These are phyloP conservation scores for Eubucco bourcierii DNA, from an alignment of 2,113 vertebrate genomes.

Conservation along the genomic window DNA sequence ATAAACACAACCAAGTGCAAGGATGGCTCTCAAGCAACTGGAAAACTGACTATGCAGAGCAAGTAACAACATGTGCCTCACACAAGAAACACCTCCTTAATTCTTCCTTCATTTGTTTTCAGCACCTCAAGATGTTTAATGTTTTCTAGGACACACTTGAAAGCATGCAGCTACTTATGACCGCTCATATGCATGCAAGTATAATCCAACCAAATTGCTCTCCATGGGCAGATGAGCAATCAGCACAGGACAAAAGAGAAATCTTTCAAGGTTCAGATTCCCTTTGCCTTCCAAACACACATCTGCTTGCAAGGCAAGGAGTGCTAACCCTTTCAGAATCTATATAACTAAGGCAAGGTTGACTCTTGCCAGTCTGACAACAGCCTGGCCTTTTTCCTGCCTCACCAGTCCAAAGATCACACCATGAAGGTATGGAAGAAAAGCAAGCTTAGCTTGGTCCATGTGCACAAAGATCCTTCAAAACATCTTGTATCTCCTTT, in stretches of 20 bases:
- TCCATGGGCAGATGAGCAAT: slow-evolving; percentile 35
- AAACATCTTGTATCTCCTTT: background rate
- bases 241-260: slow-evolving; percentile 46
- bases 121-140: slow-evolving; percentile 3
- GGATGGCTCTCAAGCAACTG: background rate
- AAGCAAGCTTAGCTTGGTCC: background rate
- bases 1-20: background rate
- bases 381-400: background rate
- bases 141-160: slow-evolving; percentile 42
- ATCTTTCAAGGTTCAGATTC: slow-evolving; percentile 24
- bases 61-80: background rate
- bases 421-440: background rate
- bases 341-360: background rate
- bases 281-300: background rate
- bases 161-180: slow-evolving; percentile 16
- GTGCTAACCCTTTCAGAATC: slow-evolving; percentile 12
- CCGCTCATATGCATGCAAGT: slow-evolving; percentile 40
- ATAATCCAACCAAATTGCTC: background rate
- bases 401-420: background rate
- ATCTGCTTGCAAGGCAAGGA: background rate
- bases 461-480: background rate
- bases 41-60: background rate
- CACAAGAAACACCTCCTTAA: background rate
- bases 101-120: background rate
- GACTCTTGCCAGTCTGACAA: background rate